Base-by-base conservation (phyloP, 1,140 invertebrate genomes). In the Lanistes nyassanus region DNA sequence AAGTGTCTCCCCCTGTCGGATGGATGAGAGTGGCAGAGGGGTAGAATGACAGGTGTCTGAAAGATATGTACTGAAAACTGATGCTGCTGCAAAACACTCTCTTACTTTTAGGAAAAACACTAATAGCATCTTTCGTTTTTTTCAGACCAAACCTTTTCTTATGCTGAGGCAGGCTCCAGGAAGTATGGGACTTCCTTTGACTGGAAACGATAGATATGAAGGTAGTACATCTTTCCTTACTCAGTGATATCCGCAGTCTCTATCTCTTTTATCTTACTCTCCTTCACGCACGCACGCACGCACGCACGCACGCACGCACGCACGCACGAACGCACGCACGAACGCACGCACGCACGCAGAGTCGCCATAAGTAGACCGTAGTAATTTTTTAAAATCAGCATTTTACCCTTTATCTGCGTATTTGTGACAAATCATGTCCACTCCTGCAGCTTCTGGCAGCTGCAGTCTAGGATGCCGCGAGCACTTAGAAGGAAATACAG, bases 201-300 rank as follows among this genome's bases (percentile, higher is more conserved):
- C 76, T 19, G 80, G 79, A 58, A 84, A 84, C 64, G 78, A 96
- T 76, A 90, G 92, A 68, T 98, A 94, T 86, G 94, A 97, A 87
- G 87, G 87, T 77, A 80, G 31, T 56, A 23, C n/a, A 26, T 51
- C 21, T 36, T n/a, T 26, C 23, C 29, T 31, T 53, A 19, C 36
- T 31, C 21, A 39, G 34, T 29, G 36, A 29, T 26, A 6, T 36
- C 5, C 9, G 19, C 42, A 47, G 42, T 47, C 19, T 3, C 9
- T 16, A 13, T 9, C 19, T 47, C 19, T 9, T 47, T 47, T 2
- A 47, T 47, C 42, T 47, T 47, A 34, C 34, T 5, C 62, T 5
- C 62, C 6, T 29, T 7, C 62, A 65, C 62, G 34, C 62, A 65
- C 62, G 34, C 62, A 65, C 62, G 34, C 62, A 65, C 62, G 34